Evolutionary conservation across 2,797 vertebrate genomes (phyloP).

Genomic region (Benthosema pterotum): DNA sequence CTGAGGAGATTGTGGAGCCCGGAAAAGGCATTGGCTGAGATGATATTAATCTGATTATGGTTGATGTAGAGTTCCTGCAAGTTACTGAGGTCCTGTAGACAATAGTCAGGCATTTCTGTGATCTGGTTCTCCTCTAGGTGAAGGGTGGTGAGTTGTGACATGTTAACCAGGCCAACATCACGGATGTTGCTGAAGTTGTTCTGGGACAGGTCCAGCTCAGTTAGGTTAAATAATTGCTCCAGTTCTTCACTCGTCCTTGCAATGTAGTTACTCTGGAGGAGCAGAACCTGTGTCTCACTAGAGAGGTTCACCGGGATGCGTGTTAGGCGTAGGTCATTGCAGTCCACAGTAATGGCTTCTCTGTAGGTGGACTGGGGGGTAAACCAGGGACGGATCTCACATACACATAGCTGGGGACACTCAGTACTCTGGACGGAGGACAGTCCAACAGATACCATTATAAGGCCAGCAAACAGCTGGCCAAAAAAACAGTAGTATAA

Average conservation of each 20-base stretch:
- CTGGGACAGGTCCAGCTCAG: constrained; percentile 95
- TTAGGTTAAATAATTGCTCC: constrained; percentile 93
- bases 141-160: constrained; percentile 94
- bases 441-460: constrained; percentile 77
- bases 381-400: constrained; percentile 97
- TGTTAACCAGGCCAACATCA: constrained; percentile 91
- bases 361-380: constrained; percentile 97
- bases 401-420: constrained; percentile 95
- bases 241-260: constrained; percentile 89
- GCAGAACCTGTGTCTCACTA: constrained; percentile 94
- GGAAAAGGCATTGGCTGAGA: constrained; percentile 91
- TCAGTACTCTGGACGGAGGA: constrained; percentile 84
- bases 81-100: constrained; percentile 91
- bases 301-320: constrained; percentile 94
- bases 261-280: constrained; percentile 97
- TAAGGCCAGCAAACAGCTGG: constrained; percentile 80
- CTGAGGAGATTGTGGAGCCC: constrained; percentile 91
- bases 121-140: constrained; percentile 98
- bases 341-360: constrained; percentile 96
- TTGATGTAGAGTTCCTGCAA: constrained; percentile 98
- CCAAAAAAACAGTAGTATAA: constrained; percentile 53
- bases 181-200: constrained; percentile 94
- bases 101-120: constrained; percentile 91
- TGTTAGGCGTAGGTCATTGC: constrained; percentile 94
- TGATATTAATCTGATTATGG: constrained; percentile 94